These are phyloP conservation scores for Eciton burchellii DNA, from an alignment of 1,140 invertebrate species.

Conservation along the genomic window DNA sequence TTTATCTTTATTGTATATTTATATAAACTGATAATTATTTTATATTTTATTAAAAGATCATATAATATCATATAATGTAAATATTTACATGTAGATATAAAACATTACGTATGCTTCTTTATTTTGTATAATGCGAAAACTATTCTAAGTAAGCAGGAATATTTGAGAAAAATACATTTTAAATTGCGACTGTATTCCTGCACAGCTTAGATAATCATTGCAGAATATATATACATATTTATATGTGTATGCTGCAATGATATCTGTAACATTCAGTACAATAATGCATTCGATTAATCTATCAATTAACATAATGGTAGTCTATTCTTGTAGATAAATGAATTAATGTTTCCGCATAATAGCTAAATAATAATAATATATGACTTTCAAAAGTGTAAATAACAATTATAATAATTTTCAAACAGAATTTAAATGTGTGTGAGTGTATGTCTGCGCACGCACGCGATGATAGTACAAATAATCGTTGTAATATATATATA, in stretches of 20 bases:
- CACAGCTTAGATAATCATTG: constrained; percentile 28
- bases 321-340: constrained; percentile 31
- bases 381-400: not conserved
- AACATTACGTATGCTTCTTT: not conserved
- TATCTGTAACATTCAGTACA: constrained; percentile 5
- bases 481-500: too few species aligned
- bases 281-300: not conserved
- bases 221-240: constrained; percentile 5
- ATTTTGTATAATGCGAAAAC: not conserved
- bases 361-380: not conserved
- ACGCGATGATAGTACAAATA: not conserved
- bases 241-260: constrained; percentile 19
- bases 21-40: not conserved
- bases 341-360: constrained; percentile 33
- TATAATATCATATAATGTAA: not conserved
- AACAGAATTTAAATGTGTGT: constrained; percentile 1
- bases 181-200: not conserved
- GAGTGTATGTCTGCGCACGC: too few species aligned
- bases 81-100: not conserved
- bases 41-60: not conserved
- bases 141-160: not conserved
- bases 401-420: not conserved
- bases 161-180: not conserved
- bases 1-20: constrained; percentile 1
- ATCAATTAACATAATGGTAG: constrained; percentile 59